These are phyloP conservation scores for Blomia tropicalis DNA, from an alignment of 2,888 invertebrate species.

Conservation along the genomic window DNA sequence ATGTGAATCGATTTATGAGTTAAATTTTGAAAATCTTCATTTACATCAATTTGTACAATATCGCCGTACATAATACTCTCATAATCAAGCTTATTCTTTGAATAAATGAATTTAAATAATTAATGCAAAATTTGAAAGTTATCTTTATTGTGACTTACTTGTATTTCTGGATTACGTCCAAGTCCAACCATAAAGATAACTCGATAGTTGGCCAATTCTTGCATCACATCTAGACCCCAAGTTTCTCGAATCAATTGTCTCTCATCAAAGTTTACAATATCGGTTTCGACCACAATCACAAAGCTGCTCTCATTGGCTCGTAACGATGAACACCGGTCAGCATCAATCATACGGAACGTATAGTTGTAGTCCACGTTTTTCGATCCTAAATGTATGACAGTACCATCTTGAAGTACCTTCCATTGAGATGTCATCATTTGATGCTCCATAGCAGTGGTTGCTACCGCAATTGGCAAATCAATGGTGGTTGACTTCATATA, in stretches of 20 bases:
- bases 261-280: slow-evolving; percentile 28
- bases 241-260: slow-evolving; percentile 32
- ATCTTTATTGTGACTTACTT: background rate
- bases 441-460: too few species aligned
- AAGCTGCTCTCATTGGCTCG: slow-evolving; percentile 18
- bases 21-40: slow-evolving; percentile 31
- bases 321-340: slow-evolving; percentile 25
- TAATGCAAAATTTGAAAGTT: background rate
- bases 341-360: slow-evolving; percentile 25
- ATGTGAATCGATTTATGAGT: slow-evolving; percentile 31
- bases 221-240: slow-evolving; percentile 32
- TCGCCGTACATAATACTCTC: slow-evolving; percentile 30
- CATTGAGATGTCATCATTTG: slow-evolving; percentile 11
- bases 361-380: slow-evolving; percentile 25
- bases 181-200: slow-evolving; percentile 30
- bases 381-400: slow-evolving; percentile 15
- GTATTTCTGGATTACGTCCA: background rate
- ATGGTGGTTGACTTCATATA: too few species aligned
- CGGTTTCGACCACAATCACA: slow-evolving; percentile 30
- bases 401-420: slow-evolving; percentile 25
- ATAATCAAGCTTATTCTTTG: slow-evolving; percentile 21
- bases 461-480: too few species aligned
- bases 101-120: background rate
- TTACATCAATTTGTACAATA: slow-evolving; percentile 30
- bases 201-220: slow-evolving; percentile 30